Base-by-base conservation (phyloP, 2,888 invertebrate species). In the Halictus ligatus region DNA sequence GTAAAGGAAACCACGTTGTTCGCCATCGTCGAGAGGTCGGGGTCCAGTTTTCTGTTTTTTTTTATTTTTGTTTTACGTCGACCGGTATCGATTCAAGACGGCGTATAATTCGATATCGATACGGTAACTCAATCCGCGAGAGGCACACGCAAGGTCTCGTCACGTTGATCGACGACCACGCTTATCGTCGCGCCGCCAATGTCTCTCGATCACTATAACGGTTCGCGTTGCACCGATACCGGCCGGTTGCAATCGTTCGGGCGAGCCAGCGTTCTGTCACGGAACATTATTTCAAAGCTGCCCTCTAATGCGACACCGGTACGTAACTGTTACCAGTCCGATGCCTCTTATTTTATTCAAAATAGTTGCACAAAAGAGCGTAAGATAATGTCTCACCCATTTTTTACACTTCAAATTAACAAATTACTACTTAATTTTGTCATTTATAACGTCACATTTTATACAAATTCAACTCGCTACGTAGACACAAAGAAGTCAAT, bases 51-150 rank as follows among this genome's bases (percentile, higher is more conserved):
- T 64, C 92, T 93, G 92, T 87, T 48, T 48, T 54, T 54, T 2
- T 21, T 25, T 35, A 2, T 50, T 50, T 21, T 21, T 50, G 8
- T 8, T 54, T 10, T 18, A 10, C 7, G 54, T 54, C 86, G 82
- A 75, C 78, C 84, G 89, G 90, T 93, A 94, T 95, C 94, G 93
- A 93, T 94, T 94, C 93, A 94, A 94, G 95, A 93, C 93, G 89
- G 92, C 95, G 94, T 93, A 95, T 95, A 95, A 95, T 95, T 94
- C 92, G 94, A 95, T 95, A 95, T 95, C 94, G 94, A 94, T 94
- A 93, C 90, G 89, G 94, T 94, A 94, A 92, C 79, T 60, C 88
- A 81, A 91, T 91, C 89, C 78, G 64, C 74, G 81, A 75, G 80
- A 84, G 85, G 89, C 83, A 85, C 85, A 89, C 85, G 85, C 89